Evolutionary conservation across 1,140 invertebrate genomes (phyloP).

Genomic region (Ceratitis capitata): DNA sequence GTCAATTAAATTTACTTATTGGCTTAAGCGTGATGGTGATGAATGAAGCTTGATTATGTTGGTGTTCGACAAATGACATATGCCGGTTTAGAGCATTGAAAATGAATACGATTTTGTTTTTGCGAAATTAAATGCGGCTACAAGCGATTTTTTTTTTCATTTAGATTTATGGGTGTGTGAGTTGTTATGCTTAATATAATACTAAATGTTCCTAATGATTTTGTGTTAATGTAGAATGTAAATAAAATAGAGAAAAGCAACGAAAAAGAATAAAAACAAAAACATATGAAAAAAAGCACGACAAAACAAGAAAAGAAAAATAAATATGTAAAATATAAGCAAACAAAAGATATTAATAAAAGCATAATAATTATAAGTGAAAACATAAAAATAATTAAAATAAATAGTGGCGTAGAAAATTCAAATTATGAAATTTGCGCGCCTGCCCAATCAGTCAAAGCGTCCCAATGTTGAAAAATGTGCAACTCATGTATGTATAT

Average conservation of each 20-base stretch:
- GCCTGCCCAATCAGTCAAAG: too few relatives aligned
- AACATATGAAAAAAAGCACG: neutral
- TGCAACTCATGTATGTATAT: neutral
- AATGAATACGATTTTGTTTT: neutral
- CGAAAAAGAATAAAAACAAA: neutral
- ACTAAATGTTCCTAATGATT: neutral
- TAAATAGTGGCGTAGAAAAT: too few relatives aligned
- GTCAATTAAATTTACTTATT: neutral
- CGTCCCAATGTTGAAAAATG: too few relatives aligned
- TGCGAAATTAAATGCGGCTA: neutral
- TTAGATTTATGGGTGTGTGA: neutral
- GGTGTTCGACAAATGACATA: neutral
- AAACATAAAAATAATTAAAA: neutral
- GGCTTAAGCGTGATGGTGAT: slow-evolving; percentile 35
- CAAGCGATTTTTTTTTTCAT: neutral
- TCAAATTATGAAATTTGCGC: too few relatives aligned
- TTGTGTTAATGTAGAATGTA: neutral
- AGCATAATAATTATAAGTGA: neutral
- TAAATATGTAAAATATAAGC: neutral
- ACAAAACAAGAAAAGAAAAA: neutral
- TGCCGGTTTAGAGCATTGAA: neutral
- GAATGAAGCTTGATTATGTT: neutral
- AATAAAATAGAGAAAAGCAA: neutral
- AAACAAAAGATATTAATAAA: neutral
- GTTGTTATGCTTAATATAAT: neutral